phyloP scores from a whole-genome alignment of 2,113 vertebrate species.

The Pteruthius melanotis region DNA sequence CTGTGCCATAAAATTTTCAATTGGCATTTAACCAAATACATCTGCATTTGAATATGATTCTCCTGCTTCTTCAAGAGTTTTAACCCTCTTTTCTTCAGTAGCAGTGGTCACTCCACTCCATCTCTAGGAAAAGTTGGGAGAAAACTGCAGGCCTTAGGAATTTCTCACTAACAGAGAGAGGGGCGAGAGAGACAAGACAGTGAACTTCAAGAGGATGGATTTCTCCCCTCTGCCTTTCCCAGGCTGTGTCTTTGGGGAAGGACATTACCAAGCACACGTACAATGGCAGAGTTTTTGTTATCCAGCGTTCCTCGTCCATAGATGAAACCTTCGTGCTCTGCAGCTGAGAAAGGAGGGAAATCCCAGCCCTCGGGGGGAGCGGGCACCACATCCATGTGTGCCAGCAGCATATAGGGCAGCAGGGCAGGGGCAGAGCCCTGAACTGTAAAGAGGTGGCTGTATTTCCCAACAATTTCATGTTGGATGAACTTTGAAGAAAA shows the following conservation, averaged over 20 bases:
- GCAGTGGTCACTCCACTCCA: neutral
- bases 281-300: slow-evolving; percentile 87
- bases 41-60: neutral
- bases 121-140: neutral
- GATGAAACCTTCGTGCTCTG: slow-evolving; percentile 88
- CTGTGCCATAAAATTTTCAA: neutral
- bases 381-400: slow-evolving; percentile 94
- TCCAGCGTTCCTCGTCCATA: slow-evolving; percentile 91
- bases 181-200: accelerated
- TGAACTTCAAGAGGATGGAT: neutral
- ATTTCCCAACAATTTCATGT: slow-evolving; percentile 84
- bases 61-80: neutral
- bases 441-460: slow-evolving; percentile 89
- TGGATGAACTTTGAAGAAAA: slow-evolving; percentile 84
- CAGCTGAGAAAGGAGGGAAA: slow-evolving; percentile 88
- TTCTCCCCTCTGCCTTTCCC: neutral
- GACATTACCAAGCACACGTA: slow-evolving; percentile 37
- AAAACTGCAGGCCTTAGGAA: neutral
- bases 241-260: neutral
- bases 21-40: neutral
- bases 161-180: neutral
- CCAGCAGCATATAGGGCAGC: slow-evolving; percentile 87
- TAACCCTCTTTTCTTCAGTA: neutral
- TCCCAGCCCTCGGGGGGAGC: slow-evolving; percentile 86
- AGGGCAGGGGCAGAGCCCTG: slow-evolving; percentile 76